phyloP scores from a whole-genome alignment of 1,140 invertebrate species.

The Drosophila pachea region DNA sequence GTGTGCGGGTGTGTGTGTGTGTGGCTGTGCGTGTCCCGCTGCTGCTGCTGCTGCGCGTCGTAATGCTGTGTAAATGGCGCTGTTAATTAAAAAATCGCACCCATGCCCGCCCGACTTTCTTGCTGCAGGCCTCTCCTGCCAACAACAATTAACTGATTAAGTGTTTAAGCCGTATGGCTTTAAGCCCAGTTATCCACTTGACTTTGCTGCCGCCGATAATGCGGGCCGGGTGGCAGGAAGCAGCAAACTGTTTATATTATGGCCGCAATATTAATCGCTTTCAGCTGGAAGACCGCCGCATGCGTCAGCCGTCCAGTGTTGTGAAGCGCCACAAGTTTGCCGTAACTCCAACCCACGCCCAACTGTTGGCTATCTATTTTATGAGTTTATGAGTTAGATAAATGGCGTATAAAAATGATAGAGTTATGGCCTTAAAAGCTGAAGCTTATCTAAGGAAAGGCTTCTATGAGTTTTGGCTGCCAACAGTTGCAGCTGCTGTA shows the following conservation, averaged over 20 bases:
- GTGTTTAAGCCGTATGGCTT: slow-evolving; percentile 65
- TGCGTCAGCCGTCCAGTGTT: not conserved
- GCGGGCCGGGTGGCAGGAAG: not conserved
- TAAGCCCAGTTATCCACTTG: slow-evolving; percentile 42
- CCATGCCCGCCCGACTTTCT: slow-evolving; percentile 28
- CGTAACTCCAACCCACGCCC: not conserved
- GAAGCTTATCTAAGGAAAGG: too few relatives aligned
- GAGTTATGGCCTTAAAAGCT: not conserved
- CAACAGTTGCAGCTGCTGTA: too few relatives aligned
- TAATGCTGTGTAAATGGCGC: slow-evolving; percentile 74
- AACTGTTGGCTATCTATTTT: not conserved
- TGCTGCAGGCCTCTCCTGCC: slow-evolving; percentile 31
- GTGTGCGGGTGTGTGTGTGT: not conserved
- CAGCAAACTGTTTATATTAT: slow-evolving; percentile 18
- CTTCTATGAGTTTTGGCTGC: too few relatives aligned
- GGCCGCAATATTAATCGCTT: slow-evolving; percentile 1
- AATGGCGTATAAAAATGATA: not conserved
- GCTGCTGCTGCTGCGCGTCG: slow-evolving; percentile 21
- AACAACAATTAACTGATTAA: slow-evolving; percentile 76
- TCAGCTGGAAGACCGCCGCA: not conserved
- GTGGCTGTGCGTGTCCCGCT: not conserved
- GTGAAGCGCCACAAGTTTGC: not conserved
- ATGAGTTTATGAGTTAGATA: not conserved
- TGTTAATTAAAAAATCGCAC: slow-evolving; percentile 74
- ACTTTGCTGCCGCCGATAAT: not conserved